Conservation (phyloP, 2,888 invertebrate genomes). For the Phortica magna region DNA sequence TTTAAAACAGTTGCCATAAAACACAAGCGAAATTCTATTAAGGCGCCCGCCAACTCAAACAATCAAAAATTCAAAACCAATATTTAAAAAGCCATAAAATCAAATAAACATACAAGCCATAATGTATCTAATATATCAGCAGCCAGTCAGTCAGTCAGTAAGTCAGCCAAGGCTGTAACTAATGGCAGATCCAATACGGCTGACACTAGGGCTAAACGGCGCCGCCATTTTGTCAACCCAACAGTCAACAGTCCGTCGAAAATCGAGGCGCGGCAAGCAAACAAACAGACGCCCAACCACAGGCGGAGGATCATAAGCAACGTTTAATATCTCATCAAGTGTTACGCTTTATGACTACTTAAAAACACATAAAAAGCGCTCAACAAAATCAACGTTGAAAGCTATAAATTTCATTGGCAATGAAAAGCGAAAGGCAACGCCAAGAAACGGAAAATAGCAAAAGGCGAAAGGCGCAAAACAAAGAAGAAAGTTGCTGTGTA, state of each 20-base stretch:
- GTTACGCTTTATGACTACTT: slow-evolving; percentile 76
- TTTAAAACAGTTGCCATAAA: slow-evolving; percentile 56
- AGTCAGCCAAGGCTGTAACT: neutral
- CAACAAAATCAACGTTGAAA: slow-evolving; percentile 68
- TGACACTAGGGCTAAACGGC: neutral
- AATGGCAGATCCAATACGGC: neutral
- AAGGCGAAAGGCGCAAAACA: slow-evolving; percentile 21
- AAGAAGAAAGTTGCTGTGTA: slow-evolving; percentile 4
- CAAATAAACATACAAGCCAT: slow-evolving; percentile 58
- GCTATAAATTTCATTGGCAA: slow-evolving; percentile 64
- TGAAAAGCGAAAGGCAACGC: slow-evolving; percentile 47
- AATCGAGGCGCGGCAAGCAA: neutral
- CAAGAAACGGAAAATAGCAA: neutral
- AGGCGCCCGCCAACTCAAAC: slow-evolving; percentile 2
- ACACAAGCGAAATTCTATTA: slow-evolving; percentile 30
- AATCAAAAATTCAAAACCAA: slow-evolving; percentile 68
- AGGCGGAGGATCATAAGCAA: slow-evolving; percentile 57
- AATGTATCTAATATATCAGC: neutral
- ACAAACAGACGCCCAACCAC: neutral
- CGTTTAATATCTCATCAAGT: slow-evolving; percentile 76
- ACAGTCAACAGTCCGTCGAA: slow-evolving; percentile 22
- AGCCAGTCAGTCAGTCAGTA: neutral
- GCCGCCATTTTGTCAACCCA: neutral
- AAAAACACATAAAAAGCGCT: slow-evolving; percentile 73
- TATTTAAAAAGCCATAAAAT: slow-evolving; percentile 69